Conservation (phyloP, 1,140 invertebrate genomes). For the Penaeus vannamei region DNA sequence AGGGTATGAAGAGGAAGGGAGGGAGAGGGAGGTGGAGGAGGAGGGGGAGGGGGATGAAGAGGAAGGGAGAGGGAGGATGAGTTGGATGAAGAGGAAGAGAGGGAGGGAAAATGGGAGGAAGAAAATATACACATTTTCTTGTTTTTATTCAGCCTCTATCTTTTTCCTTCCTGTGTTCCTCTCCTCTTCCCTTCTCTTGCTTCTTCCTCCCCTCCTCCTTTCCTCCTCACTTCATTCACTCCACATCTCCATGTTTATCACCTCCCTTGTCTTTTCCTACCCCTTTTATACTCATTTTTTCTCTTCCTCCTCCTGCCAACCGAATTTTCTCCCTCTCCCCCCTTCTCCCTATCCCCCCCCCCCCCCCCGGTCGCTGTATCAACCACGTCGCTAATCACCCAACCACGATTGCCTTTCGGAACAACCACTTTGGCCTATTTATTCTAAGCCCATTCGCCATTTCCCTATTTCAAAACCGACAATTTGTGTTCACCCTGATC, state of each 20-base stretch:
- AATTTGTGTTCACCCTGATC: too few species aligned
- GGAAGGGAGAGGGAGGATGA: conserved; percentile 2
- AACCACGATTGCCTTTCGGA: too few species aligned
- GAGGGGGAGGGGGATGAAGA: background rate
- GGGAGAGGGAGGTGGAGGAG: background rate
- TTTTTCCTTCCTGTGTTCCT: background rate
- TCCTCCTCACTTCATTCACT: background rate
- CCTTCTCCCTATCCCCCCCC: background rate
- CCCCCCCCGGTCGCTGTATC: background rate
- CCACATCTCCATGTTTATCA: background rate
- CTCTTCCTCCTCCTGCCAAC: background rate
- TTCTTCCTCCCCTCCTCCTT: background rate
- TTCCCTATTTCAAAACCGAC: too few species aligned
- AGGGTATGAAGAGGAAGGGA: background rate
- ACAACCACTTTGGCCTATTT: too few species aligned
- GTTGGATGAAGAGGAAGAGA: background rate
- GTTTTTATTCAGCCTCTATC: background rate
- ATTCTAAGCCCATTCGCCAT: too few species aligned
- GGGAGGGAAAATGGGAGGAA: too few species aligned
- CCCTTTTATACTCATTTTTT: too few species aligned
- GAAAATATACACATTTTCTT: background rate
- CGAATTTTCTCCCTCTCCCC: too few species aligned
- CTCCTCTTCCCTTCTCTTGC: background rate
- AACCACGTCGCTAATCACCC: too few species aligned
- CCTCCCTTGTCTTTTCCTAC: background rate